Evolutionary conservation across 2,888 invertebrate species (phyloP), one percentile per base, ranked within the genome.

Genomic region (Xylota sylvarum): DNA sequence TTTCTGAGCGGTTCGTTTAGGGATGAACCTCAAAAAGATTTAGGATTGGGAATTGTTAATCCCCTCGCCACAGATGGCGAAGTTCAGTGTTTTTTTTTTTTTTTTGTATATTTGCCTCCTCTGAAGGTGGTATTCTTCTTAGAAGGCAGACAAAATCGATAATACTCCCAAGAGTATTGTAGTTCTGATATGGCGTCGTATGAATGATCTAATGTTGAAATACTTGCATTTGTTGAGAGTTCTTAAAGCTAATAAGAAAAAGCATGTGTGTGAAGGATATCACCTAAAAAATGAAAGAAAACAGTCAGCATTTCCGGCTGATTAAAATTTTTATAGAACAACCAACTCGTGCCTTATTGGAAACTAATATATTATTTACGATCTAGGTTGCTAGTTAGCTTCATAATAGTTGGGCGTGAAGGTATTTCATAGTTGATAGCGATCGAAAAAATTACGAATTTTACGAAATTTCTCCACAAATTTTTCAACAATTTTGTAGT

Each of bases 111-210:
- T 19, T 46, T 10, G n/a, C 4, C 23, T 40, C 50, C 60, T 48
- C 27, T 17, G 19, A 35, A 72, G 50, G 64, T 65, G 7, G 55
- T 56, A 6, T 27, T 27, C 60, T 30, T 79, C 79, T 67, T 78
- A 62, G 30, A 62, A 35, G 19, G 69, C 69, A 80, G 74, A 74
- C 80, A 80, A 84, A 84, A 84, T 84, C 84, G 60, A 84, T 84
- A 83, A 48, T 5, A 77, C 48, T 77, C 52, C 40, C 58, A 60
- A 69, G 67, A 60, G 67, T 40, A 77, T 77, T 77, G 65, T 58
- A 56, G 50, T 35, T 40, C 43, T 56, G 50, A 52, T 40, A 62
- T 52, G 62, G 9, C 27, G 27, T 27, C 50, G 27, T 27, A 40
- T 48, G 55, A 10, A 46, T 46, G 43, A 46, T 56, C 35, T 55